Evolutionary conservation across 30 jellyfish, hydroid and myxozoan species (phyloP), one percentile per base, ranked within the genome.

Genomic region (Haliclystus octoradiatus): DNA sequence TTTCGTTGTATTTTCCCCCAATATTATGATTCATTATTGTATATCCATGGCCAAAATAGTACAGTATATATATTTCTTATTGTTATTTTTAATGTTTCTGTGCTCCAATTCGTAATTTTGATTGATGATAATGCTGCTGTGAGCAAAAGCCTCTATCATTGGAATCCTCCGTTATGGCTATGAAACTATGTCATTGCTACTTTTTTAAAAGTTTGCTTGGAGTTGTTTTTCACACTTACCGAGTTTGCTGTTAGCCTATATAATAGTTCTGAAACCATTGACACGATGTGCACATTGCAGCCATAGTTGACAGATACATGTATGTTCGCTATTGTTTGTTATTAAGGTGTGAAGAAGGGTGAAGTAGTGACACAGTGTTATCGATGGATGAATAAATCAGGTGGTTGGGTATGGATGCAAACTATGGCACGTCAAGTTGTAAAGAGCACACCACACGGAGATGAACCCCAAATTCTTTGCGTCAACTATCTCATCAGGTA

Each of bases 331-430:
- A n/a, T n/a, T n/a, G n/a, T n/a, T n/a, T n/a, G n/a, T n/a, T n/a
- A n/a, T n/a, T n/a, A n/a, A 73, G 84, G 84, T 46, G 46, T 73
- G 19, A 61, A 64, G 28, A 60, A 28, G 13, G 84, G 84, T 29
- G 34, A 73, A 63, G 28, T 52, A 30, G 81, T 62, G 5, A 33
- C 81, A 0, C 25, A 28, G 24, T 76, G 62, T 22, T 73, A 73
- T 50, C 84, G 84, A 3, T 73, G 84, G 84, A 73, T 73, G 84
- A 73, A 73, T 50, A 73, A 73, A 34, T 22, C 69, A 13, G 84
- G 84, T 3, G 84, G 84, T 23, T 73, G 84, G 84, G 84, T 73
- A 2, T 64, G 84, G 81, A 73, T 73, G 84, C 84, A 50, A 22
- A 73, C 84, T 1, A 52, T 50, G 28, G 84, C 81, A 13, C 62